phyloP scores from a whole-genome alignment of 2,797 vertebrate genomes.

The Lophius americanus region DNA sequence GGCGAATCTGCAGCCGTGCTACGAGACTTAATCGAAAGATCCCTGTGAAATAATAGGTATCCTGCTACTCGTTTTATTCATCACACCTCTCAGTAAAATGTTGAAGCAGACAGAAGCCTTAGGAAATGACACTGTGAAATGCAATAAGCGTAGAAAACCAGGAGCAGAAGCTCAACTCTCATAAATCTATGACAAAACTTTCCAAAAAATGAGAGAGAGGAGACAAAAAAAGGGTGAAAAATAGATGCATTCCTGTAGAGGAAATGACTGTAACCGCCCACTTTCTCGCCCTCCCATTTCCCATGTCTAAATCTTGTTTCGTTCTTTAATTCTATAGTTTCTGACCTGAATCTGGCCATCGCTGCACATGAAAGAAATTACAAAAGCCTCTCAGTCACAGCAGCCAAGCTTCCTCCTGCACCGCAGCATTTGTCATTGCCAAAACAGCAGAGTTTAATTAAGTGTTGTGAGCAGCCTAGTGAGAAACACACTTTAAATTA shows the following conservation, averaged over 20 bases:
- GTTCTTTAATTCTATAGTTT: constrained; percentile 87
- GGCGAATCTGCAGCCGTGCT: constrained; percentile 61
- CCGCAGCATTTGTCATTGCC: constrained; percentile 99
- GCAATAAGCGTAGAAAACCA: constrained; percentile 72
- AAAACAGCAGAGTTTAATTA: constrained; percentile 99
- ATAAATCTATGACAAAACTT: constrained; percentile 85
- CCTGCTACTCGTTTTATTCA: constrained; percentile 65
- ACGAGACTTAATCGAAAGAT: constrained; percentile 58
- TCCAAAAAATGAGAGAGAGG: constrained; percentile 75
- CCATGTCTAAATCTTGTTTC: constrained; percentile 83
- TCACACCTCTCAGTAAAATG: constrained; percentile 65
- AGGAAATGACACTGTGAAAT: constrained; percentile 68
- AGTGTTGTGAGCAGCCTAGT: constrained; percentile 99
- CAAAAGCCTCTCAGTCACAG: constrained; percentile 91
- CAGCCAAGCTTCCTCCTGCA: constrained; percentile 89
- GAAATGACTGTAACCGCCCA: constrained; percentile 81
- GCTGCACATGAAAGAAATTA: constrained; percentile 94
- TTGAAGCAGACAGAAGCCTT: constrained; percentile 64
- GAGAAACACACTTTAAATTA: constrained; percentile 99
- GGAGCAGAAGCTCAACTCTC: constrained; percentile 63
- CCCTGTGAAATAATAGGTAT: constrained; percentile 45
- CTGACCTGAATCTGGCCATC: constrained; percentile 91
- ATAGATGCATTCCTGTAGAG: constrained; percentile 73
- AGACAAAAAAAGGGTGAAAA: constrained; percentile 52
- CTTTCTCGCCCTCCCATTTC: constrained; percentile 72